Evolutionary conservation across 2,888 invertebrate species (phyloP), one percentile per base, ranked within the genome.

Genomic region (Drosophila subsilvestris): DNA sequence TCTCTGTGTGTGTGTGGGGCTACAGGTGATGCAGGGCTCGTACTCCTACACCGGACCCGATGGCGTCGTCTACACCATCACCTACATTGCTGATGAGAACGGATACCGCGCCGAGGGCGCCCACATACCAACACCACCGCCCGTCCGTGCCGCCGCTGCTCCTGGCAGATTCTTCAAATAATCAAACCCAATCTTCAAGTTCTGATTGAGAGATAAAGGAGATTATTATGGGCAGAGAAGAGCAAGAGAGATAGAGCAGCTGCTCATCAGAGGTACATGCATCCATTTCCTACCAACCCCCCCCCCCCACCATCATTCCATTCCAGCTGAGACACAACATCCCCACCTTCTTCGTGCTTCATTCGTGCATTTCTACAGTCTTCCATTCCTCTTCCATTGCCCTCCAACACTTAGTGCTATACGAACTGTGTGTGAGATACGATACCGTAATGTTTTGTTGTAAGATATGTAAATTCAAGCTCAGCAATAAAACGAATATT

Each of bases 11-110:
- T 5, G 0, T 8, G 5, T 37, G 18, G 4, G 32, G 12, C 14
- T 44, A 0, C 63, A 93, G 92, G 93, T 93, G 17, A 93, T 93
- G 90, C 93, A 94, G 90, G 94, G 94, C 25, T 93, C 93, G 0
- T 94, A 93, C 77, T 93, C 93, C 0, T 94, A 94, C 86, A 93
- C 93, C n/a, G 93, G 93, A 29, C 94, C 94, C 14, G 94, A 94
- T 84, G 94, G 94, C 61, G 91, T 93, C 12, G 91, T 93, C 42
- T 94, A 94, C 70, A 93, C 93, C 54, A 93, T 94, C 56, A 93
- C 90, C 60, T 93, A 93, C 74, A 91, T 93, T 57, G 93, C 93
- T 45, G 93, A 93, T 79, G 93, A 93, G 82, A 93, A 93, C 73
- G 93, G 93, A 32, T 93, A 91, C 85, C 91, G 93, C 56, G 93